Conservation (phyloP, 92 coral and sea anemone species). For the Porites divaricata region DNA sequence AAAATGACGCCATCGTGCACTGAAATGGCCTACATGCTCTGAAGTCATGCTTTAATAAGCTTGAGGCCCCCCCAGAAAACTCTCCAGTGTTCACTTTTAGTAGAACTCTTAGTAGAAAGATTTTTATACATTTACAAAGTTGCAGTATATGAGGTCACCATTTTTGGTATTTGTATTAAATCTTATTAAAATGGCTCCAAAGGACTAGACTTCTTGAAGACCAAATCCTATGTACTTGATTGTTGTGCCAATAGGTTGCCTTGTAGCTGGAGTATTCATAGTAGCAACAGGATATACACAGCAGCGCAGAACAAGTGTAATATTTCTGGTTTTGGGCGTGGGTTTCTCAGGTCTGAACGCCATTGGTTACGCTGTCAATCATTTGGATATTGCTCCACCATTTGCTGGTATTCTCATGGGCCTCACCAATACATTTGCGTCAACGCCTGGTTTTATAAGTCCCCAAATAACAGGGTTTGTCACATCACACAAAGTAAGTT, state of each 20-base stretch:
- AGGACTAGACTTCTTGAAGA: too few relatives aligned
- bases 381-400: slow-evolving; percentile 92
- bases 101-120: too few relatives aligned
- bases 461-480: slow-evolving; percentile 96
- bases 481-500: slow-evolving; percentile 85
- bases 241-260: slow-evolving; percentile 70
- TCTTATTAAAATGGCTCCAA: too few relatives aligned
- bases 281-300: slow-evolving; percentile 95
- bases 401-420: slow-evolving; percentile 99
- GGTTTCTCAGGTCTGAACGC: slow-evolving; percentile 99
- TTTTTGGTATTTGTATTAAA: too few relatives aligned
- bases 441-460: slow-evolving; percentile 96
- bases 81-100: too few relatives aligned
- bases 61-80: too few relatives aligned
- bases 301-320: slow-evolving; percentile 78
- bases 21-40: too few relatives aligned
- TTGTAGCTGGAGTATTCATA: slow-evolving; percentile 92
- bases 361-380: slow-evolving; percentile 98
- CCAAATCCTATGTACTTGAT: background rate
- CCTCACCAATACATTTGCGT: slow-evolving; percentile 95
- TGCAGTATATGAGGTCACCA: too few relatives aligned
- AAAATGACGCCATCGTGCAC: too few relatives aligned
- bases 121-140: too few relatives aligned
- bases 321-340: slow-evolving; percentile 92
- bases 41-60: too few relatives aligned